A percentile compares a stretch with the other conserved stretches of the same genome.
phyloP scores from a whole-genome alignment of 2,888 invertebrate species.

The Sisyra terminalis region DNA sequence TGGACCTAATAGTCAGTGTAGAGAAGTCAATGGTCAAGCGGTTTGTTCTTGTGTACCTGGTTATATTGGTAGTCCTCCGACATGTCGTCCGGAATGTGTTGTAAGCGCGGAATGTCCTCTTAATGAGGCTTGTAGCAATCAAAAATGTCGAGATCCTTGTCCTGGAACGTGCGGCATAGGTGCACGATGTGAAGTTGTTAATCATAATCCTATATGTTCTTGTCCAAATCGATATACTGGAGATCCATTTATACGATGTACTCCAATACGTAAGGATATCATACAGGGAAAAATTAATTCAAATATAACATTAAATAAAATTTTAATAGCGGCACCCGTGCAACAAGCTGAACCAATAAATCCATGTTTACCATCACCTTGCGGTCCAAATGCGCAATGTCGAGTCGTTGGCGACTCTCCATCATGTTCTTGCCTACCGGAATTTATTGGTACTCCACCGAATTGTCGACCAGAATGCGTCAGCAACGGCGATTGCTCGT shows the following conservation, averaged over 20 bases:
- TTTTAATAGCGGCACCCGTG: slow-evolving; percentile 9
- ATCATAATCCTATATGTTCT: slow-evolving; percentile 28
- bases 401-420: slow-evolving; percentile 33
- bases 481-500: slow-evolving; percentile 51
- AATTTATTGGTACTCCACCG: slow-evolving; percentile 46
- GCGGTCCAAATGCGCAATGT: slow-evolving; percentile 49
- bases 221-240: slow-evolving; percentile 30
- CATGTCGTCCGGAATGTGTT: slow-evolving; percentile 45
- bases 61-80: slow-evolving; percentile 21
- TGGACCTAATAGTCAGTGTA: slow-evolving; percentile 22
- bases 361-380: slow-evolving; percentile 54
- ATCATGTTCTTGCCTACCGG: slow-evolving; percentile 41
- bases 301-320: not conserved
- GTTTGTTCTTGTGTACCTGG: slow-evolving; percentile 17
- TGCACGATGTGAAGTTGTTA: slow-evolving; percentile 36
- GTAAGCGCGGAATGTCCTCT: slow-evolving; percentile 50
- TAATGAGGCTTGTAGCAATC: slow-evolving; percentile 48
- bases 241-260: slow-evolving; percentile 27
- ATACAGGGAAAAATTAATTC: too few relatives aligned
- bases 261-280: slow-evolving; percentile 11
- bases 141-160: slow-evolving; percentile 51
- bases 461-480: slow-evolving; percentile 61
- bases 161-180: slow-evolving; percentile 48
- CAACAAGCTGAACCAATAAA: slow-evolving; percentile 20
- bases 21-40: slow-evolving; percentile 19